phyloP scores from a whole-genome alignment of 2,888 invertebrate species.

The Anaspis maculata region DNA sequence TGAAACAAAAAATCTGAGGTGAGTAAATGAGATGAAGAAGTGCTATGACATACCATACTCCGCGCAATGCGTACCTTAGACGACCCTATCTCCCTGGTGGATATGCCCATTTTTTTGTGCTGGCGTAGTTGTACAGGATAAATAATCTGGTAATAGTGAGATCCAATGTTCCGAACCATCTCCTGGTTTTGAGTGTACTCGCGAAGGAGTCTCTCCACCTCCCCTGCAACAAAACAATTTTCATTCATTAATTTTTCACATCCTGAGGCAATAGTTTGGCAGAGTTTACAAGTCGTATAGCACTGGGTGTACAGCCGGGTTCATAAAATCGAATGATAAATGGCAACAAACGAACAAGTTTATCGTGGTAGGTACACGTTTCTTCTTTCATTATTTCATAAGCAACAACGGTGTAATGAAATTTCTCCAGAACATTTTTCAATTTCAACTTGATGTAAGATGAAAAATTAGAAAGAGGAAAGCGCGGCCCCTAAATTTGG shows the following conservation, averaged over 20 bases:
- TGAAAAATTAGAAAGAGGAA: conserved; percentile 27
- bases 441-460: conserved; percentile 24
- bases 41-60: conserved; percentile 50
- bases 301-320: no score
- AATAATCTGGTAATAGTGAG: conserved; percentile 89
- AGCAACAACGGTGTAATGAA: conserved; percentile 24
- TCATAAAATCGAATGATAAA: conserved; percentile 6
- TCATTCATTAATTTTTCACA: no score
- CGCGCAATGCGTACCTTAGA: conserved; percentile 67
- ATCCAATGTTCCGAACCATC: conserved; percentile 83
- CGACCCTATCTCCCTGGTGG: conserved; percentile 82
- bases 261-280: no score
- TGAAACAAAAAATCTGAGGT: no score
- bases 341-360: conserved; percentile 17
- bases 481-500: conserved; percentile 25
- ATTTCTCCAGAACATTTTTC: conserved; percentile 25
- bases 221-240: conserved; percentile 60
- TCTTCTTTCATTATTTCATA: conserved; percentile 26
- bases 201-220: conserved; percentile 84
- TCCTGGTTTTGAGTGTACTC: conserved; percentile 90
- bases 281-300: no score
- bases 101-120: conserved; percentile 94
- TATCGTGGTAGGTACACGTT: conserved; percentile 19
- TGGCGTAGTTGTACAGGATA: conserved; percentile 90
- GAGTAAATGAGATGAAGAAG: conserved; percentile 34